Base-by-base conservation (phyloP, 2,888 invertebrate genomes). In the Acleris literana region DNA sequence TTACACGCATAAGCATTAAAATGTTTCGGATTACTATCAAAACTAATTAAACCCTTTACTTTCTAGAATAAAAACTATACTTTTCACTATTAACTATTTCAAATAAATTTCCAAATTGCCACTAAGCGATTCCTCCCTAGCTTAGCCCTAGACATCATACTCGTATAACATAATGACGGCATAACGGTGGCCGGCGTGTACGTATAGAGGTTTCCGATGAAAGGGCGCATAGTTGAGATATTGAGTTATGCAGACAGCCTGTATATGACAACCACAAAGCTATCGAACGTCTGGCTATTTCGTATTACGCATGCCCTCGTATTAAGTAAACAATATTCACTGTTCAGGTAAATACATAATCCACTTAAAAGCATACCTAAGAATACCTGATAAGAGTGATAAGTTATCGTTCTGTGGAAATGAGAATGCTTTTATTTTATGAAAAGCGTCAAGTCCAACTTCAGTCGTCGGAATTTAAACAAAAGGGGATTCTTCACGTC, bases 221-320 rank as follows among this genome's bases (percentile, higher is more conserved):
- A 74, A 78, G 73, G 73, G 70, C 75, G 83, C 87, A 90, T 90
- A 89, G 86, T 85, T 90, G 78, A 79, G 86, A 79, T 90, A 91
- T 90, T 89, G 87, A 90, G 90, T 86, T 91, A 91, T 91, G 91
- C 90, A 90, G 91, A 87, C 90, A 64, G 77, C 75, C 72, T 72
- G 70, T 68, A 66, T 76, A 77, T 76, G 73, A 74, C 71, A 73
- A 72, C 67, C 64, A 55, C 61, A 69, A 69, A 73, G 70, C 71
- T 83, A 84, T 83, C 81, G 75, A 76, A 71, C 73, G 86, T 85
- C 85, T 84, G 80, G 81, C 77, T 75, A 82, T 82, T 80, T 73
- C 75, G 73, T 71, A 74, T 70, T 61, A 64, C 64, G 43, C 66
- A 57, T 60, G 68, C 46, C n/a, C 16, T 1, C 3, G 46, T 7